Evolutionary conservation across 2,113 vertebrate species (phyloP).

Genomic region (Apodemus speciosus): DNA sequence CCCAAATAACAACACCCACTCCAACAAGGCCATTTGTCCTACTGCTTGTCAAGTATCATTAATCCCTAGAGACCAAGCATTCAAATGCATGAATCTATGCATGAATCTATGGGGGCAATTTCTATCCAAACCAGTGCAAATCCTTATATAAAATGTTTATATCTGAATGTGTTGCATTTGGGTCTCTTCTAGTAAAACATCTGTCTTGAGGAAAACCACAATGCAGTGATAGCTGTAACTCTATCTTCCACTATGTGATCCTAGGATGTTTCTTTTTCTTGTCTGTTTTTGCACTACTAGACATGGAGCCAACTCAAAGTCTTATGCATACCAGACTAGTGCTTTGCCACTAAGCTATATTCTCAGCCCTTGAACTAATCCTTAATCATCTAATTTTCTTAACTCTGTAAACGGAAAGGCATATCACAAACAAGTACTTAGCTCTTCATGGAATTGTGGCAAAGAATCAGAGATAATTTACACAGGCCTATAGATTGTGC

Average conservation of each 20-base stretch:
- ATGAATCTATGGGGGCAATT: too few species aligned
- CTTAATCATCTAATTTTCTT: conserved; percentile 26
- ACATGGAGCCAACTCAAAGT: neutral
- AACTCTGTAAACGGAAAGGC: neutral
- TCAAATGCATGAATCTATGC: neutral
- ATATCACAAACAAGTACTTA: neutral
- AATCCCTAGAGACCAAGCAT: neutral
- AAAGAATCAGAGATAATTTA: conserved; percentile 5
- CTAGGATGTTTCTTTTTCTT: neutral
- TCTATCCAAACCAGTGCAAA: neutral
- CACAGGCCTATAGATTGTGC: neutral
- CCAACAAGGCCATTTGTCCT: neutral
- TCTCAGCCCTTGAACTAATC: neutral
- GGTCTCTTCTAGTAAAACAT: conserved; percentile 6
- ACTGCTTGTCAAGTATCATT: neutral
- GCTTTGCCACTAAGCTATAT: neutral
- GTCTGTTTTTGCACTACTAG: neutral
- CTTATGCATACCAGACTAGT: neutral
- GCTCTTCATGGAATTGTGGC: neutral
- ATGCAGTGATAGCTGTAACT: conserved; percentile 13
- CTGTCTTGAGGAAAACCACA: conserved; percentile 11
- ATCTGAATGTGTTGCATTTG: neutral
- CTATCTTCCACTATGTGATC: neutral
- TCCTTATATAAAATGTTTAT: neutral
- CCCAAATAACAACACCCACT: neutral